Evolutionary conservation across 1,140 invertebrate species (phyloP).

Genomic region (Eurytemora carolleeae): DNA sequence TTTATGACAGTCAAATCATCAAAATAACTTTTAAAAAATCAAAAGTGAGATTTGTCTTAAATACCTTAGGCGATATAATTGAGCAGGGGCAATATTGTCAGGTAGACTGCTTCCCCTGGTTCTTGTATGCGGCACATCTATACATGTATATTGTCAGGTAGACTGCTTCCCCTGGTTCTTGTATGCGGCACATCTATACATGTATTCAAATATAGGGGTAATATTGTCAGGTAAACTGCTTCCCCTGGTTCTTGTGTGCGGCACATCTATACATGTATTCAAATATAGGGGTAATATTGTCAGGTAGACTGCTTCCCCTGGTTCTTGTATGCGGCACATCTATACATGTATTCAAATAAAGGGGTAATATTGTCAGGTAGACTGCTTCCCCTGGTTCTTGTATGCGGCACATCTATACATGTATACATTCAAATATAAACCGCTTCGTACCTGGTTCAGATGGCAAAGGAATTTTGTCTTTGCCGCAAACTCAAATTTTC

Average conservation of each 20-base stretch:
- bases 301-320: neutral
- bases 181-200: neutral
- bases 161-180: neutral
- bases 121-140: neutral
- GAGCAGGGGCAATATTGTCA: neutral
- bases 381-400: neutral
- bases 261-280: neutral
- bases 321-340: neutral
- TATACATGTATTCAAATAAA: neutral
- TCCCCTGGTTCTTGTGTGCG: neutral
- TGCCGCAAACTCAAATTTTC: no score
- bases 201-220: neutral
- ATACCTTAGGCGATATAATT: neutral
- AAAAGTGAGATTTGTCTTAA: no score
- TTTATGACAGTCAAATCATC: no score
- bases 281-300: neutral
- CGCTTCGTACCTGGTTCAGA: no score
- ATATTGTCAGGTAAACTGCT: neutral
- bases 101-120: neutral
- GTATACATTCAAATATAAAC: no score
- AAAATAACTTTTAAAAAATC: no score
- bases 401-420: neutral
- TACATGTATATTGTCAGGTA: neutral
- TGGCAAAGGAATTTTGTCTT: no score
- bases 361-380: neutral